Percentiles rank a stretch among this genome's conserved stretches.
Evolutionary conservation across 2,888 invertebrate species (phyloP).

Genomic region (Pristionchus exspectatus): DNA sequence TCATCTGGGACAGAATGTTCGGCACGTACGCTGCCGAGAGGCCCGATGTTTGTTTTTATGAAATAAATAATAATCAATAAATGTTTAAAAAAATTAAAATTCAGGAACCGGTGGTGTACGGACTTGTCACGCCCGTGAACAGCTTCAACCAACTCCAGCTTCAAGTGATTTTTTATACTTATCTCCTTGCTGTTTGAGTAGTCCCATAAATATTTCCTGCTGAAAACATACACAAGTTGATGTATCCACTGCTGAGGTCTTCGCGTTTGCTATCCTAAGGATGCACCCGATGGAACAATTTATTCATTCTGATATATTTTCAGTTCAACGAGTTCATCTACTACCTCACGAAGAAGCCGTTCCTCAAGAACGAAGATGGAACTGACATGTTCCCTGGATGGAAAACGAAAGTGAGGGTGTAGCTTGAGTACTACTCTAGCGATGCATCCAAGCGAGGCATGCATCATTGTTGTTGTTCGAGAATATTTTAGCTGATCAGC

Average conservation of each 20-base stretch:
- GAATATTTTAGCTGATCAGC: no score
- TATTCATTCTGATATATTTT: conserved; percentile 55
- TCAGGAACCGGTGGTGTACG: conserved; percentile 86
- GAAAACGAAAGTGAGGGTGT: conserved; percentile 81
- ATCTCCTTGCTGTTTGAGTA: no score
- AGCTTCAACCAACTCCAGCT: conserved; percentile 65
- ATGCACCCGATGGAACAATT: no score
- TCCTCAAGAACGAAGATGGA: conserved; percentile 82
- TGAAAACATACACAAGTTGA: no score
- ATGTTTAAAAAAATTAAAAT: neutral
- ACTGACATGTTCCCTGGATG: conserved; percentile 60
- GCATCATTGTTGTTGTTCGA: no score
- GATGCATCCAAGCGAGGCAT: no score
- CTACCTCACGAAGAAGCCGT: conserved; percentile 84
- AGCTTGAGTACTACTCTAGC: no score
- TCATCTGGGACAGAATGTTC: conserved; percentile 86
- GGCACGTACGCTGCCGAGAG: conserved; percentile 85
- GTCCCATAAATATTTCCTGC: no score
- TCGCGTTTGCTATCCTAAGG: no score
- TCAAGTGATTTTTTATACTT: no score
- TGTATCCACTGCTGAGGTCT: no score
- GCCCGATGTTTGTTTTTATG: no score
- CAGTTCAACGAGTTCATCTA: conserved; percentile 87
- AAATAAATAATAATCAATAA: neutral
- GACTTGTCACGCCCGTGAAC: conserved; percentile 79